Percentiles rank a stretch among this genome's conserved stretches.
Conservation (phyloP, 2,113 vertebrate genomes). For the Lophius piscatorius region DNA sequence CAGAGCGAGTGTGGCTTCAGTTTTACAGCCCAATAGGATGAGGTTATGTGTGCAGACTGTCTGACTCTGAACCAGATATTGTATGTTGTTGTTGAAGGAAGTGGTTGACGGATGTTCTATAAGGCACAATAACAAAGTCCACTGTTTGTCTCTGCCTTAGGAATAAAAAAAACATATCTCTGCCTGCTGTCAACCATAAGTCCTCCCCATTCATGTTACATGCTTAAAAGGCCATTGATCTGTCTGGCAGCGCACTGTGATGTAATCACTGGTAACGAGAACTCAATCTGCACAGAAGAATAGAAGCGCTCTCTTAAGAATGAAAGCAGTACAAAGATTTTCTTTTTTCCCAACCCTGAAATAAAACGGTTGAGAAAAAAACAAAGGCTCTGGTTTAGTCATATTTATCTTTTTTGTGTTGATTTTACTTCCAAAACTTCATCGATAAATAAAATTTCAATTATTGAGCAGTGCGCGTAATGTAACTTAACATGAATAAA, state of each 20-base stretch:
- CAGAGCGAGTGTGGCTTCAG: too few relatives aligned
- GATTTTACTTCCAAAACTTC: slow-evolving; percentile 1
- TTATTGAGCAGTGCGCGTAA: too few relatives aligned
- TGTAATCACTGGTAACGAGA: slow-evolving; percentile 54
- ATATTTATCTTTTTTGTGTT: not conserved
- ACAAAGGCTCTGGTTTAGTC: not conserved
- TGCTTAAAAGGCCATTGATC: slow-evolving; percentile 64
- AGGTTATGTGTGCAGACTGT: too few relatives aligned
- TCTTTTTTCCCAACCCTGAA: not conserved
- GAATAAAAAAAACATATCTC: slow-evolving; percentile 50
- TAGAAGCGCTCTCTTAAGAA: slow-evolving; percentile 1
- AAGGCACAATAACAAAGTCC: slow-evolving; percentile 23
- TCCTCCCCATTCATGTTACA: slow-evolving; percentile 54
- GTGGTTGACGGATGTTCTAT: slow-evolving; percentile 35
- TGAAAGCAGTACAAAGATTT: slow-evolving; percentile 2
- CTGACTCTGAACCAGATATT: too few relatives aligned
- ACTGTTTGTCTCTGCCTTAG: slow-evolving; percentile 18
- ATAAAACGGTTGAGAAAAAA: not conserved
- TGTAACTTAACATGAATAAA: too few relatives aligned
- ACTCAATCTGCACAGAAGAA: slow-evolving; percentile 40
- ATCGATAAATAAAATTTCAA: not conserved
- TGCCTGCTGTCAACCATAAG: slow-evolving; percentile 28
- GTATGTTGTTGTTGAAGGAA: too few relatives aligned
- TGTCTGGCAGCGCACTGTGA: slow-evolving; percentile 35
- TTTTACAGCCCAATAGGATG: too few relatives aligned